These are phyloP conservation scores for Brachymystax lenok DNA, from an alignment of 2,797 vertebrate species.

Conservation along the genomic window DNA sequence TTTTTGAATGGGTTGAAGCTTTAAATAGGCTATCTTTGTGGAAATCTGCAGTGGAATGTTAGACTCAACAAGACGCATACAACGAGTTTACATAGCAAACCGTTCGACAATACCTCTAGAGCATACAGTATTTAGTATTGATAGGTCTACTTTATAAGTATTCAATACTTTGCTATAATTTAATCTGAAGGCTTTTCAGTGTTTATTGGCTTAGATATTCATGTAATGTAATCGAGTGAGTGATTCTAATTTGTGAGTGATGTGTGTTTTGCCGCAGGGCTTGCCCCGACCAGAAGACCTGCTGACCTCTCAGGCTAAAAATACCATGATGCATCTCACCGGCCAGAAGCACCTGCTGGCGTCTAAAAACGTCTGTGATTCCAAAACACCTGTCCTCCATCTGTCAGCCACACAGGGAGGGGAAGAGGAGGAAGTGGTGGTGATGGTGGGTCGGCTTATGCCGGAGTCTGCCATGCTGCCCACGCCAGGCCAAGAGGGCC, in stretches of 20 bases:
- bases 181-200: background rate
- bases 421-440: slow-evolving; percentile 29
- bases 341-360: slow-evolving; percentile 65
- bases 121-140: background rate
- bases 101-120: background rate
- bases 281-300: slow-evolving; percentile 51
- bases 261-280: slow-evolving; percentile 61
- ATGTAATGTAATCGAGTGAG: slow-evolving; percentile 54
- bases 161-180: background rate
- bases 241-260: slow-evolving; percentile 22
- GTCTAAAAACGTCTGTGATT: slow-evolving; percentile 68
- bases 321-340: slow-evolving; percentile 64
- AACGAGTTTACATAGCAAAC: background rate
- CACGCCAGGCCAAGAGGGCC: slow-evolving; percentile 39
- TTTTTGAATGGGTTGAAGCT: background rate
- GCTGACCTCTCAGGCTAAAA: slow-evolving; percentile 65
- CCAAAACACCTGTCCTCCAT: slow-evolving; percentile 65
- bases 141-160: slow-evolving; percentile 25
- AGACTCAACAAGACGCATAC: slow-evolving; percentile 49
- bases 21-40: background rate
- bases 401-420: slow-evolving; percentile 53
- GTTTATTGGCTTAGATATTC: background rate
- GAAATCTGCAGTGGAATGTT: background rate
- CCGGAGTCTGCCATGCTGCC: slow-evolving; percentile 27
- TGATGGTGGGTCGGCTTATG: slow-evolving; percentile 42